phyloP scores from a whole-genome alignment of 2,888 invertebrate genomes.

The Fissipunctia ypsillon region DNA sequence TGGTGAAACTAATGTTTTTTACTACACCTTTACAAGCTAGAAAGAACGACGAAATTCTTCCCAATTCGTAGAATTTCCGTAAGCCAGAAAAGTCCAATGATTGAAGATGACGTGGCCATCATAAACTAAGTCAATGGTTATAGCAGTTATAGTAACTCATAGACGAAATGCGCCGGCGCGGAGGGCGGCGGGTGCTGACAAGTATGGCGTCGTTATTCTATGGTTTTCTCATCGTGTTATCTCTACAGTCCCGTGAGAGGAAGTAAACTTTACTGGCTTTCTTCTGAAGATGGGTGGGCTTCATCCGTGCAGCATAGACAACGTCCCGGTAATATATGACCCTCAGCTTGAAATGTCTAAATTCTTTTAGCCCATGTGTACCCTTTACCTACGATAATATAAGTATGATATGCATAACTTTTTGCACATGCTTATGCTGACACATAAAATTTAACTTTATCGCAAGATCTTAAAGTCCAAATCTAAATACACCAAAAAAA shows the following conservation, averaged over 20 bases:
- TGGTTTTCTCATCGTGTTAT: slow-evolving; percentile 4
- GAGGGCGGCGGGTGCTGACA: not conserved
- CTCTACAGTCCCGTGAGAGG: not conserved
- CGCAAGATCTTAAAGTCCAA: slow-evolving; percentile 14
- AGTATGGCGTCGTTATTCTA: not conserved
- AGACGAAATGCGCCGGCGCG: not conserved
- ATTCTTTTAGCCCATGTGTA: slow-evolving; percentile 32
- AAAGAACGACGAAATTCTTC: not conserved
- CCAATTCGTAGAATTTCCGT: not conserved
- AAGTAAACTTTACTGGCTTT: not conserved
- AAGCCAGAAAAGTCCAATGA: not conserved
- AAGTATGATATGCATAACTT: slow-evolving; percentile 22
- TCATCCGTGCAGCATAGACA: not conserved
- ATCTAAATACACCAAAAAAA: slow-evolving; percentile 29
- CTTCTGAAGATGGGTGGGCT: slow-evolving; percentile 46
- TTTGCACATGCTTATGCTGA: slow-evolving; percentile 20
- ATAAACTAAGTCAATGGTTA: slow-evolving; percentile 7
- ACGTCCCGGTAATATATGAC: slow-evolving; percentile 34
- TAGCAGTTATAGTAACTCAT: too few relatives aligned
- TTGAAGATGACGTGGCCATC: not conserved
- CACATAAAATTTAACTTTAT: slow-evolving; percentile 27
- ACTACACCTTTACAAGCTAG: too few relatives aligned
- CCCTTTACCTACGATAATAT: not conserved
- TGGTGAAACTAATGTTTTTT: not conserved
- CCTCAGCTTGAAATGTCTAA: slow-evolving; percentile 29